These are phyloP conservation scores for Austrolebias charrua DNA, from an alignment of 2,797 vertebrate species.

Conservation along the genomic window DNA sequence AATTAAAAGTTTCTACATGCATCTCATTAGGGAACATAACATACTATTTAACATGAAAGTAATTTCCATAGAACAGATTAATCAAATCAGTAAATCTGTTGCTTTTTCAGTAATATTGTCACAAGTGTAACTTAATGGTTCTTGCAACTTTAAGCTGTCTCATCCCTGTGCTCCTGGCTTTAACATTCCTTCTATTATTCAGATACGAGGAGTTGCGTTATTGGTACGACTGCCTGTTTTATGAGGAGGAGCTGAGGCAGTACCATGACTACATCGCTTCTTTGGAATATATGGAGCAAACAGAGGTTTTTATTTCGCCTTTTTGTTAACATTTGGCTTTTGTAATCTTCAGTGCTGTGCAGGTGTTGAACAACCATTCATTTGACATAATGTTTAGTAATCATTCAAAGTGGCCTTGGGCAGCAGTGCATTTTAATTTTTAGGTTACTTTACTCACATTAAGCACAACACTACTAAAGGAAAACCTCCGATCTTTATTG, in stretches of 20 bases:
- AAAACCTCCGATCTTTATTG: too few relatives aligned
- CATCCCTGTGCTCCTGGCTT: not conserved
- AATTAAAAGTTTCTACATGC: too few relatives aligned
- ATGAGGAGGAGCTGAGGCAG: slow-evolving; percentile 78
- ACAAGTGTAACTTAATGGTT: too few relatives aligned
- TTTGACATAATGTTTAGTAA: not conserved
- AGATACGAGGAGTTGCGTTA: slow-evolving; percentile 84
- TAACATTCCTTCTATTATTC: slow-evolving; percentile 4
- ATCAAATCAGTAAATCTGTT: too few relatives aligned
- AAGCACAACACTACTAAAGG: too few relatives aligned
- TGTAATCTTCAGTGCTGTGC: not conserved
- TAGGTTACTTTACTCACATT: not conserved
- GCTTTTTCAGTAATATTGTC: too few relatives aligned
- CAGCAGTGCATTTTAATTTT: too few relatives aligned
- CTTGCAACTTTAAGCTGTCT: too few relatives aligned
- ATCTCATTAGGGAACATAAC: too few relatives aligned
- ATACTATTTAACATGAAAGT: too few relatives aligned
- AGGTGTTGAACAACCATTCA: not conserved
- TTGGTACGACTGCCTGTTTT: slow-evolving; percentile 81
- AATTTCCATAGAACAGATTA: too few relatives aligned
- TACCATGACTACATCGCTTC: slow-evolving; percentile 73
- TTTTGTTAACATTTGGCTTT: not conserved
- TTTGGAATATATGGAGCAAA: slow-evolving; percentile 52
- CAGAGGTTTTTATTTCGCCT: slow-evolving; percentile 46
- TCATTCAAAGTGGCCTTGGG: not conserved